Base-by-base conservation (phyloP, 1,140 invertebrate species). In the Micrasema longulum region DNA sequence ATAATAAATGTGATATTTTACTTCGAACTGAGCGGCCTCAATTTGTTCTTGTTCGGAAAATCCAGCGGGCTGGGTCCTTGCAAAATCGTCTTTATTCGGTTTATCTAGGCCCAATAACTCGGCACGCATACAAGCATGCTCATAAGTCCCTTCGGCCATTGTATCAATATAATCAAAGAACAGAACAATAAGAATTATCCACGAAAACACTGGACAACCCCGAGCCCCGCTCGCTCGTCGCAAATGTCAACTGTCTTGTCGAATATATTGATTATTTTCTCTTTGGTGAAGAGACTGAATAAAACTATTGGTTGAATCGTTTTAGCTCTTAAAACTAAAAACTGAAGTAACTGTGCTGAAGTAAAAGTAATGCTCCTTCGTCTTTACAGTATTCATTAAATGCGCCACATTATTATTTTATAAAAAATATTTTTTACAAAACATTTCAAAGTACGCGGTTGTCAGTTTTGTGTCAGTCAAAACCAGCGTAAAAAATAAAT, bases 111-210 rank as follows among this genome's bases (percentile, higher is more conserved):
- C 91, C 62, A 93, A 84, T 12, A 93, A 80, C 80, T 93, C 91
- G 2, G 91, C 91, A 57, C 92, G 83, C 78, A 90, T 88, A 77
- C 91, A 91, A 12, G 91, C 91, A 78, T 91, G 87, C 79, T 90
- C 87, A 74, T 92, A 93, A 20, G 88, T 88, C 72, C 86, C 86
- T 80, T 88, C 83, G 18, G 84, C 85, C 87, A 88, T 88, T 78
- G 76, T 82, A 41, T 7, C 1, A 5, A 22, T 22, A 12, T 38
- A 14, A 57, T 36, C 36, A 31, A 7, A 31, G 26, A 4, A 2
- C 26, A 7, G 26, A 31, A 31, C 3, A 31, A 31, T 31, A 4
- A 31, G 26, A 31, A 10, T 60, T 9, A 22, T 60, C 14, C 41
- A 31, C 12, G 26, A 10, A 31, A 64, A 64, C 41, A 64, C 60